Evolutionary conservation across 2,113 vertebrate genomes (phyloP).

Genomic region (Synodontis membranacea): DNA sequence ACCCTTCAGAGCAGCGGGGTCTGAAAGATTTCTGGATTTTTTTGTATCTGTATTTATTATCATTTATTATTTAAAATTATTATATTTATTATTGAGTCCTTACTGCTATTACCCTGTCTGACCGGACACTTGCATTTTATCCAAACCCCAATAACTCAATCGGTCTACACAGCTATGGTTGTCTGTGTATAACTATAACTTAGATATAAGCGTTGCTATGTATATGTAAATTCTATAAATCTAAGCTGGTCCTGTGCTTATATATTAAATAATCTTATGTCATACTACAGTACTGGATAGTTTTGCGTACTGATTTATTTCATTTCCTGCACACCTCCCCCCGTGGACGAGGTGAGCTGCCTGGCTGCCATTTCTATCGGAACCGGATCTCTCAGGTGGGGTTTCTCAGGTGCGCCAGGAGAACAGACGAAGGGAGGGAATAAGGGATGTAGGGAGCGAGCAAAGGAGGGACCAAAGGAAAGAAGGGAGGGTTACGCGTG

Average conservation of each 20-base stretch:
- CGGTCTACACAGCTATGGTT: not conserved
- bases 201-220: too few species aligned
- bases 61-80: not conserved
- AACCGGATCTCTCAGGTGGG: conserved; percentile 80
- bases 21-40: too few species aligned
- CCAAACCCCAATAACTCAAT: not conserved
- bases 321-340: not conserved
- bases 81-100: not conserved
- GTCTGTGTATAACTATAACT: too few species aligned
- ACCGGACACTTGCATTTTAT: not conserved
- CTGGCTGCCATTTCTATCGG: conserved; percentile 71
- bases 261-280: too few species aligned
- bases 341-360: not conserved
- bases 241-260: not conserved
- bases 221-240: not conserved
- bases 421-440: conserved; percentile 47
- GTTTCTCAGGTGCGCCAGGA: conserved; percentile 68
- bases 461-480: conserved; percentile 50
- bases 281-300: too few species aligned
- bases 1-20: not conserved
- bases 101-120: not conserved
- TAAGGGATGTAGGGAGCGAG: conserved; percentile 13
- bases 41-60: too few species aligned
- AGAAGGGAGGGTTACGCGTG: conserved; percentile 63
- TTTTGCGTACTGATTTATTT: not conserved